Conservation (phyloP, 1,140 invertebrate species). For the Pseudomyrmex sp. region DNA sequence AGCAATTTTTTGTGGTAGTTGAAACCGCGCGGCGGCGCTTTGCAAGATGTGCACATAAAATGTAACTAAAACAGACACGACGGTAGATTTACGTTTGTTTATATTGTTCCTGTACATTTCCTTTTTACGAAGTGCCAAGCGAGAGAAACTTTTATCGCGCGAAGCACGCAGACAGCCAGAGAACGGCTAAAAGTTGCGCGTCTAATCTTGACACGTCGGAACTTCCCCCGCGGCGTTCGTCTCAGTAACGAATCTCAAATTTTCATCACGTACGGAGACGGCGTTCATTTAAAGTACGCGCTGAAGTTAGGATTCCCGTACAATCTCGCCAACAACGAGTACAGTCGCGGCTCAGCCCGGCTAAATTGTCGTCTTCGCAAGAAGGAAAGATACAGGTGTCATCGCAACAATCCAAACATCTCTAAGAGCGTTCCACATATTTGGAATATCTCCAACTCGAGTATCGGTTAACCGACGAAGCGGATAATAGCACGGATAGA, state of each 20-base stretch:
- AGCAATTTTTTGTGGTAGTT: constrained; percentile 18
- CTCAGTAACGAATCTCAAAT: constrained; percentile 49
- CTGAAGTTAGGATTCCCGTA: constrained; percentile 26
- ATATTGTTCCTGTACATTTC: background rate
- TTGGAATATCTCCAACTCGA: constrained; percentile 4
- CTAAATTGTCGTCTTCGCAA: constrained; percentile 30
- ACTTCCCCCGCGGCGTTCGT: constrained; percentile 36
- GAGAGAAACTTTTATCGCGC: constrained; percentile 36
- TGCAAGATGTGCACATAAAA: background rate
- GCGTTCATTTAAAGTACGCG: constrained; percentile 52
- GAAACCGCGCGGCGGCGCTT: background rate
- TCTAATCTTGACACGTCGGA: constrained; percentile 56
- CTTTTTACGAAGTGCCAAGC: background rate
- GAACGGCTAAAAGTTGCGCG: constrained; percentile 21
- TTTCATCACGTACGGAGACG: constrained; percentile 50
- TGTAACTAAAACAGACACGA: background rate
- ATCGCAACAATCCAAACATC: constrained; percentile 9
- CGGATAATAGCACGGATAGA: background rate
- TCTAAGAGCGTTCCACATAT: background rate
- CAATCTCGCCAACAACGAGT: constrained; percentile 11
- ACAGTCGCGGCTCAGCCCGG: constrained; percentile 9
- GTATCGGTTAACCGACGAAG: background rate
- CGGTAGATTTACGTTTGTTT: constrained; percentile 18
- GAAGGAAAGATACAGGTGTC: background rate
- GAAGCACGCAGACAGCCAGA: background rate